phyloP scores from a whole-genome alignment of 2,888 invertebrate species.

The Drosophila buzzatii region DNA sequence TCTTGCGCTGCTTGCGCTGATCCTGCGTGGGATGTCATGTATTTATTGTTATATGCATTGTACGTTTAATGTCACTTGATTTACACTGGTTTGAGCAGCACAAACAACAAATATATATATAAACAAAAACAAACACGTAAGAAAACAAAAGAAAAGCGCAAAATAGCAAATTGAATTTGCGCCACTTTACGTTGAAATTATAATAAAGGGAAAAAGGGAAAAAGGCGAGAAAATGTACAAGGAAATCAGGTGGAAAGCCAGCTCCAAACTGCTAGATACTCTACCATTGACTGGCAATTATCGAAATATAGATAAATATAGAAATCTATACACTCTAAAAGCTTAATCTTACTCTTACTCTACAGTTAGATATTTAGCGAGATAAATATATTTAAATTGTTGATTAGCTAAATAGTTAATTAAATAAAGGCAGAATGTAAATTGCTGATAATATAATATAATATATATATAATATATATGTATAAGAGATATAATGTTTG shows the following conservation, averaged over 20 bases:
- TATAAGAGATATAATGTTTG: no score
- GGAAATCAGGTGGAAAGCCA: neutral
- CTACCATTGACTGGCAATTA: neutral
- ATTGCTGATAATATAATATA: no score
- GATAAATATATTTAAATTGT: no score
- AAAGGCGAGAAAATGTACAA: conserved; percentile 1
- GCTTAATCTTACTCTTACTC: no score
- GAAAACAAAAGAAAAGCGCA: conserved; percentile 18
- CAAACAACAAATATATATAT: conserved; percentile 15
- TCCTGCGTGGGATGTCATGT: conserved; percentile 43
- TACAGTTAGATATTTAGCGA: no score
- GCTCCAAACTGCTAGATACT: neutral
- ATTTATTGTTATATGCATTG: conserved; percentile 65
- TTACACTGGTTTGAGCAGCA: conserved; percentile 68
- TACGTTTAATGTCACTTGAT: conserved; percentile 71
- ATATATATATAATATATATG: no score
- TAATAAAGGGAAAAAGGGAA: conserved; percentile 19
- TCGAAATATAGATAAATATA: neutral
- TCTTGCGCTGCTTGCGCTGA: conserved; percentile 20
- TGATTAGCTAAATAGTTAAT: no score
- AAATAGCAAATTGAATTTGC: conserved; percentile 67
- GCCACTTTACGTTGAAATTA: conserved; percentile 42
- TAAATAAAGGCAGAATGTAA: no score
- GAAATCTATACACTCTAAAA: no score
- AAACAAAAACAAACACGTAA: conserved; percentile 21